Percentiles rank a stretch among this genome's conserved stretches.
These are phyloP conservation scores for Eupithecia subumbrata DNA, from an alignment of 2,888 invertebrate genomes.

Conservation along the genomic window DNA sequence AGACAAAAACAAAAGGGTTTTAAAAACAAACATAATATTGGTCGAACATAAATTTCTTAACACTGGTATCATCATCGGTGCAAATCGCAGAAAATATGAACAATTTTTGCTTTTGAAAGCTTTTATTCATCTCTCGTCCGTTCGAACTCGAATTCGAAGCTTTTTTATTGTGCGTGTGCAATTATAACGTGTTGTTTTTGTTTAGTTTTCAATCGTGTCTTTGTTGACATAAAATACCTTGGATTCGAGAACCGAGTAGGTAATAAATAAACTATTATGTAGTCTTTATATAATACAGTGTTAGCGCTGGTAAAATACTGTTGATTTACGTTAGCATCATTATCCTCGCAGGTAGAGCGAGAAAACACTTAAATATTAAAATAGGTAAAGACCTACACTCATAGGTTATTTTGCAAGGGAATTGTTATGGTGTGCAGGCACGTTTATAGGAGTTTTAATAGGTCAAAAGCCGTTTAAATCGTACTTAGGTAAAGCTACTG, in stretches of 20 bases:
- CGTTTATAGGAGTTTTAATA: background rate
- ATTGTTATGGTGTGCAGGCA: background rate
- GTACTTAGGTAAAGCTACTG: background rate
- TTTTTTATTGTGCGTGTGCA: background rate
- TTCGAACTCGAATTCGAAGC: too few relatives aligned
- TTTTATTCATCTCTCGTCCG: too few relatives aligned
- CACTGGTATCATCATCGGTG: too few relatives aligned
- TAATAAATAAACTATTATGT: background rate
- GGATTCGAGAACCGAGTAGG: background rate
- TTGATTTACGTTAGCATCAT: slow-evolving; percentile 10
- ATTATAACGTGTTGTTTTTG: too few relatives aligned
- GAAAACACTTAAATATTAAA: background rate
- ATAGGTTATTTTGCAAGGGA: background rate
- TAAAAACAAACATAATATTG: too few relatives aligned
- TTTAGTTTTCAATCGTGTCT: background rate
- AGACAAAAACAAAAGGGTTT: too few relatives aligned
- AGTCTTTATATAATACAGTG: background rate
- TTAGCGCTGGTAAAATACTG: background rate
- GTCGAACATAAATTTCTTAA: too few relatives aligned
- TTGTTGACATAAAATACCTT: background rate
- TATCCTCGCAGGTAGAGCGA: slow-evolving; percentile 7
- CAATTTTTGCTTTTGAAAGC: too few relatives aligned
- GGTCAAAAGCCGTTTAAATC: background rate
- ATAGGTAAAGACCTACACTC: background rate
- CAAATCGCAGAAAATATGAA: too few relatives aligned